Evolutionary conservation across 2,888 invertebrate species (phyloP).

Genomic region (Lithosia quadra): DNA sequence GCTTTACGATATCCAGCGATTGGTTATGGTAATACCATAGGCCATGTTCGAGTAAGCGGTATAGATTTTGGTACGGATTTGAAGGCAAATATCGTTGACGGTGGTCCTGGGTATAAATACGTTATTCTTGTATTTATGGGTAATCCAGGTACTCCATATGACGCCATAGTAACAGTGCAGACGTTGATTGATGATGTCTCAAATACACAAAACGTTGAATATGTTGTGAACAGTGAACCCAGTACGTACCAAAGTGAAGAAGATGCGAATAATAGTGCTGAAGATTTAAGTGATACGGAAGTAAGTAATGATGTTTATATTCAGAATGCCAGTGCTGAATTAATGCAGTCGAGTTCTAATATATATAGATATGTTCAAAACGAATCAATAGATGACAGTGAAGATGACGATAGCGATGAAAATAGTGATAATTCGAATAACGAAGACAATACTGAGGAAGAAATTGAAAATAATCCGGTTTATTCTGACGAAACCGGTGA

Average conservation of each 20-base stretch:
- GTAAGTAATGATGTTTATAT: slow-evolving; percentile 44
- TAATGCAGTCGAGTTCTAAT: slow-evolving; percentile 67
- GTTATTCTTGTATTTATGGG: slow-evolving; percentile 77
- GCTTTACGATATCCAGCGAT: slow-evolving; percentile 78
- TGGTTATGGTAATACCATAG: slow-evolving; percentile 72
- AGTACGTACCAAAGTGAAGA: slow-evolving; percentile 45
- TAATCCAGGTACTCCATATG: slow-evolving; percentile 71
- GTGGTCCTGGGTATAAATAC: slow-evolving; percentile 81
- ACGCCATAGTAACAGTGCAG: slow-evolving; percentile 76
- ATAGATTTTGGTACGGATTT: slow-evolving; percentile 80
- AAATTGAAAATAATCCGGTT: slow-evolving; percentile 28
- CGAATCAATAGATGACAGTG: slow-evolving; percentile 48
- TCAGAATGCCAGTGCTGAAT: slow-evolving; percentile 56
- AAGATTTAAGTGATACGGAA: slow-evolving; percentile 61
- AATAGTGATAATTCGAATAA: slow-evolving; percentile 23
- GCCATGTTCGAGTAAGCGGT: slow-evolving; percentile 78
- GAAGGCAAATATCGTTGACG: slow-evolving; percentile 78
- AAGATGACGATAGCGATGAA: slow-evolving; percentile 34
- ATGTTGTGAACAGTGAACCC: slow-evolving; percentile 30
- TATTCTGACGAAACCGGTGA: slow-evolving; percentile 32
- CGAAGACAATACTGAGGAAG: slow-evolving; percentile 17
- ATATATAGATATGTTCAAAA: slow-evolving; percentile 63
- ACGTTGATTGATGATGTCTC: slow-evolving; percentile 57
- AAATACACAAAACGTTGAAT: slow-evolving; percentile 35
- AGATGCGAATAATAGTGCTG: slow-evolving; percentile 56